phyloP scores from a whole-genome alignment of 2,113 vertebrate genomes.

The Patagioenas fasciata region DNA sequence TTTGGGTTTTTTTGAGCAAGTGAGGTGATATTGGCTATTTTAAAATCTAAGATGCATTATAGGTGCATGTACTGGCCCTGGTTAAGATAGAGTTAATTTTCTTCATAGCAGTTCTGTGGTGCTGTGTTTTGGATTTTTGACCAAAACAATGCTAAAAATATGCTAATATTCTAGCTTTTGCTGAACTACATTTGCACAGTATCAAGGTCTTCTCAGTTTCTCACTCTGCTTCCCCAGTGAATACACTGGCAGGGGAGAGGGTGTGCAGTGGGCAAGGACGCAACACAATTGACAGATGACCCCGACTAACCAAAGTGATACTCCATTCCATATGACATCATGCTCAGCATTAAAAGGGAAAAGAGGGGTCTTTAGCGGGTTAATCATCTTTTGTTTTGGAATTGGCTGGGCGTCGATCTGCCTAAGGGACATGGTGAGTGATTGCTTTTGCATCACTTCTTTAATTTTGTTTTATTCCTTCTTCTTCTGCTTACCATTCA shows the following conservation, averaged over 20 bases:
- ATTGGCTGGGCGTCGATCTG: accelerated
- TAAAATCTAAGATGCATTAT: background rate
- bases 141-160: background rate
- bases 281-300: accelerated
- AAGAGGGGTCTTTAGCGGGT: accelerated
- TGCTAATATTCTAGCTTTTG: background rate
- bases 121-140: background rate
- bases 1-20: background rate
- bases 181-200: background rate
- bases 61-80: background rate
- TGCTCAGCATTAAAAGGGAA: background rate
- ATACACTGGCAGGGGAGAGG: background rate
- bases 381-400: background rate
- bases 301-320: background rate
- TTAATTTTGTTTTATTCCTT: background rate
- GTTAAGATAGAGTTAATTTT: background rate
- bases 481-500: background rate
- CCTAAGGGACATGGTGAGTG: background rate
- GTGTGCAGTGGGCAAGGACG: background rate
- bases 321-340: background rate
- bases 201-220: accelerated
- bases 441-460: background rate
- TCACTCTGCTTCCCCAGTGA: background rate
- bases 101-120: background rate
- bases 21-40: background rate